Conservation (phyloP, 2,888 invertebrate genomes). For the Cyclophora albipunctata region DNA sequence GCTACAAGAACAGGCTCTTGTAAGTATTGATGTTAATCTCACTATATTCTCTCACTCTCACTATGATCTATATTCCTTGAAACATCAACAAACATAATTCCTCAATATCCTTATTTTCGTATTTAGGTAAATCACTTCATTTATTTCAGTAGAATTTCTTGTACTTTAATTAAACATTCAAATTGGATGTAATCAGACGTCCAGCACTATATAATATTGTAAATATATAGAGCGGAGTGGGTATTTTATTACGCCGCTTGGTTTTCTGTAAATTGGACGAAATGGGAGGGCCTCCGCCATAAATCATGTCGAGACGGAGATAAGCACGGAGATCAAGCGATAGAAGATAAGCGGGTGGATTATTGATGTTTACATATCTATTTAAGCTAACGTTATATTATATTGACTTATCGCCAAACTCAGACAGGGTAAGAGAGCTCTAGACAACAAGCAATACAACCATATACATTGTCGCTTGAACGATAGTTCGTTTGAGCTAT, state of each 20-base stretch:
- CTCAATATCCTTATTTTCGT: neutral
- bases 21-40: too few species aligned
- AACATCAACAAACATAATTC: too few species aligned
- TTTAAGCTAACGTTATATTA: neutral
- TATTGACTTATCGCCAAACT: neutral
- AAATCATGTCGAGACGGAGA: constrained; percentile 49
- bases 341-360: constrained; percentile 9
- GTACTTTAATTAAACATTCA: neutral
- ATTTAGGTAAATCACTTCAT: neutral
- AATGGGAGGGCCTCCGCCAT: constrained; percentile 46
- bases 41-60: too few species aligned
- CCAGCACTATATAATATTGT: constrained; percentile 3
- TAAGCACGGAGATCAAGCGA: constrained; percentile 17
- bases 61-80: too few species aligned
- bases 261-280: constrained; percentile 59
- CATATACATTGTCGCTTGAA: too few species aligned
- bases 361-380: neutral
- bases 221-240: constrained; percentile 13
- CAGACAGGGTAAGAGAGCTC: too few species aligned
- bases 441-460: too few species aligned
- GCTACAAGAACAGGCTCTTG: too few species aligned
- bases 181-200: neutral
- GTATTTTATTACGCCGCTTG: constrained; percentile 51
- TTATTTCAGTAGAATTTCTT: neutral
- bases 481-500: too few species aligned